A percentile compares a stretch with the other conserved stretches of the same genome.
Conservation (phyloP, 2,888 invertebrate genomes). For the Drosophila aldrichi region DNA sequence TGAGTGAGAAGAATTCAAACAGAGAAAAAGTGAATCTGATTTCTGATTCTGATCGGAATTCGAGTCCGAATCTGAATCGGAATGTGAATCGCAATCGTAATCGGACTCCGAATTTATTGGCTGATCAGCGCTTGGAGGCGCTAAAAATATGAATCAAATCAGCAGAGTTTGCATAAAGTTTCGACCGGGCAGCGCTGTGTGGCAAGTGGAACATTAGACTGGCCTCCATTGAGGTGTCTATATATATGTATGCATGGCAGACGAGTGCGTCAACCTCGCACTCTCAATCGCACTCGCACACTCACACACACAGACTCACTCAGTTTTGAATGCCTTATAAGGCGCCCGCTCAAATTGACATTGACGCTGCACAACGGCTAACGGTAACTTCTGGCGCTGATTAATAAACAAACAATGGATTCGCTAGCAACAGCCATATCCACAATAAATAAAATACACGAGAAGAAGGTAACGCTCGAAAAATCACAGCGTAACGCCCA, state of each 20-base stretch:
- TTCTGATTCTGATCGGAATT: too few relatives aligned
- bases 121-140: slow-evolving; percentile 13
- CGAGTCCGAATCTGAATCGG: background rate
- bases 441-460: slow-evolving; percentile 4
- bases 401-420: slow-evolving; percentile 66
- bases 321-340: slow-evolving; percentile 35
- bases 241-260: slow-evolving; percentile 21
- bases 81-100: background rate
- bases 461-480: slow-evolving; percentile 55
- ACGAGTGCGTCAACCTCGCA: slow-evolving; percentile 72
- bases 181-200: background rate
- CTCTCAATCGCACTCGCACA: slow-evolving; percentile 1
- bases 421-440: slow-evolving; percentile 33
- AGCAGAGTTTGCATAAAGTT: slow-evolving; percentile 18
- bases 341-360: slow-evolving; percentile 49
- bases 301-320: slow-evolving; percentile 22
- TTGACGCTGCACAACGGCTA: slow-evolving; percentile 51
- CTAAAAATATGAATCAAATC: slow-evolving; percentile 31
- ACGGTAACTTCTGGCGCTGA: slow-evolving; percentile 57
- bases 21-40: slow-evolving; percentile 3
- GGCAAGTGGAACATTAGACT: slow-evolving; percentile 44
- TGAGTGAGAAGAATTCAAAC: slow-evolving; percentile 6
- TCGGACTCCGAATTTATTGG: background rate
- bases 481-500: slow-evolving; percentile 70
- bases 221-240: slow-evolving; percentile 32